Conservation (phyloP, 2,888 invertebrate species). For the Cyclophora albipunctata region DNA sequence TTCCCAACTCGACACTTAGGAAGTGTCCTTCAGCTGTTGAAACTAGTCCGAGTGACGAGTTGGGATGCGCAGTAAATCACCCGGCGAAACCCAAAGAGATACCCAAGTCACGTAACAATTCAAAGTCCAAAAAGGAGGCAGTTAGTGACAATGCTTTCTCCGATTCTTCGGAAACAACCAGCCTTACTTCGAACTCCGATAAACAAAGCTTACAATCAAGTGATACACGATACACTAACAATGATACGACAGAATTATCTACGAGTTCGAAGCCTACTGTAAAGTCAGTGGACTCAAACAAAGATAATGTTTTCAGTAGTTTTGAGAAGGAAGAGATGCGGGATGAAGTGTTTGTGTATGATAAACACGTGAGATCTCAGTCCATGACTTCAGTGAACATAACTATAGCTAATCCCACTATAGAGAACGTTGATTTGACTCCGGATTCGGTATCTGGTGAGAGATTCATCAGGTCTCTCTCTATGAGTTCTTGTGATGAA, state of each 20-base stretch:
- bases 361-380: conserved; percentile 70
- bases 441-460: conserved; percentile 77
- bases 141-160: conserved; percentile 65
- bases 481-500: conserved; percentile 81
- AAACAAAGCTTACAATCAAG: conserved; percentile 67
- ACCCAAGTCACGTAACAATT: conserved; percentile 28
- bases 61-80: conserved; percentile 44
- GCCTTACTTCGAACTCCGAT: conserved; percentile 69
- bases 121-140: conserved; percentile 42
- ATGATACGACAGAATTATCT: conserved; percentile 56
- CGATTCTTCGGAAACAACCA: conserved; percentile 72
- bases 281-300: conserved; percentile 54
- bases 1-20: conserved; percentile 91
- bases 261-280: conserved; percentile 59
- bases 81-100: conserved; percentile 41
- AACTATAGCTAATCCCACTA: conserved; percentile 82
- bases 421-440: conserved; percentile 81
- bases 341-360: conserved; percentile 54
- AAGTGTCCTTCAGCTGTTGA: conserved; percentile 87
- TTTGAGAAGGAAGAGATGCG: conserved; percentile 59
- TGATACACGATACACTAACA: conserved; percentile 57
- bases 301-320: conserved; percentile 49
- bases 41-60: conserved; percentile 69
- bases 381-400: conserved; percentile 80
- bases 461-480: conserved; percentile 76